phyloP scores from a whole-genome alignment of 2,113 vertebrate genomes.

The Psilopsiagon aymara region DNA sequence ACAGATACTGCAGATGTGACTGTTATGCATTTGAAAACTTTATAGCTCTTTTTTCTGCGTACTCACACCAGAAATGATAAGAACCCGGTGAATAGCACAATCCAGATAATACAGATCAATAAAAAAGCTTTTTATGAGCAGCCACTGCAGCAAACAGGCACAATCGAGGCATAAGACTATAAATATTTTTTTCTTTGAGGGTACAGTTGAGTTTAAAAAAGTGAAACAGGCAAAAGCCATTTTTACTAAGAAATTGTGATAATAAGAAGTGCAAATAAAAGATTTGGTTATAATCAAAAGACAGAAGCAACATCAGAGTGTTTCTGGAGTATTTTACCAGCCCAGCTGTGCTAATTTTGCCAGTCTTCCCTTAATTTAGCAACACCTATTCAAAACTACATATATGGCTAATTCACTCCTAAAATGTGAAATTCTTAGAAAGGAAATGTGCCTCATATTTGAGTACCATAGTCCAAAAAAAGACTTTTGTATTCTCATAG shows the following conservation, averaged over 20 bases:
- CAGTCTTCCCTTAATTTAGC: not conserved
- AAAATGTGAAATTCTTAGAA: not conserved
- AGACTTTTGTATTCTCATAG: not conserved
- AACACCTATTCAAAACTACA: not conserved
- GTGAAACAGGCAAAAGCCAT: not conserved
- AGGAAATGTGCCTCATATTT: not conserved
- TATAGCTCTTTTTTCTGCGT: not conserved
- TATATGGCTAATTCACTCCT: not conserved
- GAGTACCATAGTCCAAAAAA: not conserved
- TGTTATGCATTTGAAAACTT: not conserved
- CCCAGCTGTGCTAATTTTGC: not conserved
- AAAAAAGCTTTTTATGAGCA: conserved; percentile 9
- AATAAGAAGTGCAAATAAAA: not conserved
- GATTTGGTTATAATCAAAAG: not conserved
- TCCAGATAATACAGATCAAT: not conserved
- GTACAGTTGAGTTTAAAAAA: not conserved
- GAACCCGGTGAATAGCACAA: not conserved
- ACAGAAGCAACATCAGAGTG: not conserved
- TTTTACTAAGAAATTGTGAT: not conserved
- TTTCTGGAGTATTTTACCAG: not conserved
- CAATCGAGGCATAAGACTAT: not conserved
- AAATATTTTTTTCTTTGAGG: not conserved
- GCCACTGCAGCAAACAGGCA: not conserved
- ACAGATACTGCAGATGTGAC: not conserved
- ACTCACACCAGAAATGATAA: not conserved